A percentile compares a stretch with the other conserved stretches of the same genome.
Conservation (phyloP, 2,113 vertebrate genomes). For the Pseudolaguvia tuberculata region DNA sequence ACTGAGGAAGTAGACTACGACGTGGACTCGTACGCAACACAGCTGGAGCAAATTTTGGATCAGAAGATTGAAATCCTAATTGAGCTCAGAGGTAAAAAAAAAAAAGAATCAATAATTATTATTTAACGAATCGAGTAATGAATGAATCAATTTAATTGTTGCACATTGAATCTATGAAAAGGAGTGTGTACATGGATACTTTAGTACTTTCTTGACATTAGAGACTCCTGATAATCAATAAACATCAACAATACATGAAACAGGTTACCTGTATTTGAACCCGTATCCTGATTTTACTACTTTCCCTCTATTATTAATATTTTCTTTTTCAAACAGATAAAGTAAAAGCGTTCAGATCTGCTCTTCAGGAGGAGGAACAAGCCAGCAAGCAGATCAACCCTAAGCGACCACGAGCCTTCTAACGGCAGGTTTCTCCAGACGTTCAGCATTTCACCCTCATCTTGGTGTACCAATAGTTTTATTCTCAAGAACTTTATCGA, state of each 20-base stretch:
- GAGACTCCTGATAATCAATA: no score
- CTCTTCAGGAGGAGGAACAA: conserved; percentile 94
- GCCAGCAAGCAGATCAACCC: conserved; percentile 97
- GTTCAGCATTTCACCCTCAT: conserved; percentile 61
- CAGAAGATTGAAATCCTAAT: conserved; percentile 95
- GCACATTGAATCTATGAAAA: no score
- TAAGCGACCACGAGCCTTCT: conserved; percentile 90
- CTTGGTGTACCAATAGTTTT: conserved; percentile 63
- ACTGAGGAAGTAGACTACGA: conserved; percentile 98
- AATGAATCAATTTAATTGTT: no score
- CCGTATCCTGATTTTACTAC: no score
- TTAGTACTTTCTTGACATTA: no score
- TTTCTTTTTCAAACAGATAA: conserved; percentile 74
- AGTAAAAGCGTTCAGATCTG: conserved; percentile 93
- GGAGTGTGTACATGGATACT: no score
- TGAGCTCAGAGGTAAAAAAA: conserved; percentile 82
- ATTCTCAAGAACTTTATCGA: conserved; percentile 36
- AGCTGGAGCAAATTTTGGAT: conserved; percentile 93
- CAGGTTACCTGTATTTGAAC: no score
- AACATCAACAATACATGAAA: no score
- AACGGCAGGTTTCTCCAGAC: conserved; percentile 32
- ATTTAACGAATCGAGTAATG: no score
- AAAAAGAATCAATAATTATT: no score
- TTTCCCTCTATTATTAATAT: neutral
- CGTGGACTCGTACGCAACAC: conserved; percentile 90